Evolutionary conservation across 2,113 vertebrate species (phyloP).

Genomic region (Nothocercus nigrocapillus): DNA sequence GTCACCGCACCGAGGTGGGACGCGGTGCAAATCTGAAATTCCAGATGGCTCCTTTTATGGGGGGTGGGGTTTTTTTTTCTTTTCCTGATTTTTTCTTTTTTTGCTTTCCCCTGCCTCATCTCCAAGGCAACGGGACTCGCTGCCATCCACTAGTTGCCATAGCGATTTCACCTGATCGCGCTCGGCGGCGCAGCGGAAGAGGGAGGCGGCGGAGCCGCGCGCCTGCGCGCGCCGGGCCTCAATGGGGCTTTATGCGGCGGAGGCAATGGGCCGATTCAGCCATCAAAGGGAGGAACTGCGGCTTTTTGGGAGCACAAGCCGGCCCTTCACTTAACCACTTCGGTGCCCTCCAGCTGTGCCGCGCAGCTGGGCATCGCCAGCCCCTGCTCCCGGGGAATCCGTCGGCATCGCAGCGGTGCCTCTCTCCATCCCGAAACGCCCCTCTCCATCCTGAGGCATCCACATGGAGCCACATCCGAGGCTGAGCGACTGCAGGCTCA

Average conservation of each 20-base stretch:
- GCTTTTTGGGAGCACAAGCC: constrained; percentile 50
- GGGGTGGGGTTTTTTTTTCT: constrained; percentile 40
- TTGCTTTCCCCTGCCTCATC: constrained; percentile 68
- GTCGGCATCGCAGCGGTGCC: too few species aligned
- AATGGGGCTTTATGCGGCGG: constrained; percentile 42
- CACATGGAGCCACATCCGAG: too few species aligned
- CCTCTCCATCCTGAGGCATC: too few species aligned
- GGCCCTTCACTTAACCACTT: constrained; percentile 58
- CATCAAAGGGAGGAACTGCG: constrained; percentile 47
- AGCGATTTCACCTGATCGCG: constrained; percentile 76
- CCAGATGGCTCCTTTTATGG: constrained; percentile 57
- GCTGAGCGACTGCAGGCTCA: too few species aligned
- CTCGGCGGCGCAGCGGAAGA: constrained; percentile 54
- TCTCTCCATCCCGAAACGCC: too few species aligned
- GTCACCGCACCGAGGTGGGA: not conserved
- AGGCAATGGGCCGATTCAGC: constrained; percentile 63
- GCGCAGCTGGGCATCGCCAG: not conserved
- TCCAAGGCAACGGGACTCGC: constrained; percentile 77
- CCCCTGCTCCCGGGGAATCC: not conserved
- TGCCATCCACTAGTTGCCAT: constrained; percentile 80
- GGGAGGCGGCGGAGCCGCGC: constrained; percentile 27
- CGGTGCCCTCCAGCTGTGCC: constrained; percentile 47
- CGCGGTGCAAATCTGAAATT: constrained; percentile 58
- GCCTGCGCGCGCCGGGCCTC: constrained; percentile 5
- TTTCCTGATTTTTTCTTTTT: constrained; percentile 14